Conservation (phyloP, 2,113 vertebrate genomes). For the Mormoops blainvillei region DNA sequence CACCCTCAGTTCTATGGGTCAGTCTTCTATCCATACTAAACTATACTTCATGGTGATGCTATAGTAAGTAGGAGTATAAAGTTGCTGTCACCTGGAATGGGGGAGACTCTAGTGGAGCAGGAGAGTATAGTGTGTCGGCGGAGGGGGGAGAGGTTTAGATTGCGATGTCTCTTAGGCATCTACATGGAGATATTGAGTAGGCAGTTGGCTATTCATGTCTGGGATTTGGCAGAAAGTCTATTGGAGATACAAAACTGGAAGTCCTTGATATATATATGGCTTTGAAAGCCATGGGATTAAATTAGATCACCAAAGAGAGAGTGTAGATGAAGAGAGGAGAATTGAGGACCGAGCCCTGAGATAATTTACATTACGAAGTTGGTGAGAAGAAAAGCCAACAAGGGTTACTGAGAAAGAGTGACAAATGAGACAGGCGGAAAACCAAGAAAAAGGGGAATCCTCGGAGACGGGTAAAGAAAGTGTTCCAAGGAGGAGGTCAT, state of each 20-base stretch:
- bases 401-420: not conserved
- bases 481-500: not conserved
- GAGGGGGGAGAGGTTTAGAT: not conserved
- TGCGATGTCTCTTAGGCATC: not conserved
- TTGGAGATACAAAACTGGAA: not conserved
- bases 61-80: not conserved
- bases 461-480: not conserved
- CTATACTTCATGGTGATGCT: not conserved
- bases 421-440: not conserved
- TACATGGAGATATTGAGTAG: not conserved
- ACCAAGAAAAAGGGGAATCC: not conserved
- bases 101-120: not conserved
- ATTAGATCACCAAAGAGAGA: not conserved
- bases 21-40: not conserved
- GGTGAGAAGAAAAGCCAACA: not conserved
- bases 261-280: not conserved
- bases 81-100: not conserved
- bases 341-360: not conserved
- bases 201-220: not conserved
- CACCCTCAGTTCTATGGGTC: not conserved
- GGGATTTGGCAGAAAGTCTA: not conserved
- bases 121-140: not conserved
- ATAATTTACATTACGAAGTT: not conserved
- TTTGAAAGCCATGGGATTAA: not conserved
- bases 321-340: not conserved